Base-by-base conservation (phyloP, 2,797 vertebrate species). In the Poecilia picta region DNA sequence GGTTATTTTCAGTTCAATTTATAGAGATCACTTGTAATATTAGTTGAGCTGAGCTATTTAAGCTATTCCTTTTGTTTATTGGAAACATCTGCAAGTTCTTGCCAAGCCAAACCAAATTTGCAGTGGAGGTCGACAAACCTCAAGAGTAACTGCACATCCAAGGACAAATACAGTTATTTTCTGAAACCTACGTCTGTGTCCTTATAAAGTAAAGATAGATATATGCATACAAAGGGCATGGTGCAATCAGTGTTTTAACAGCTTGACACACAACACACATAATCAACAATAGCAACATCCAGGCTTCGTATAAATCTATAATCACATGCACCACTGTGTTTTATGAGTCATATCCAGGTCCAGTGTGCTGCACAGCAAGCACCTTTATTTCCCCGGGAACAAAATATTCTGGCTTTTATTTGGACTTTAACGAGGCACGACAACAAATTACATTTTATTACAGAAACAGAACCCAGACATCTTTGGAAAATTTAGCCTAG, bases 361-460 rank as follows among this genome's bases (percentile, higher is more conserved):
- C 62, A 84, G 62, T 39, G 13, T 33, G 2, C 80, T 64, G 76
- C 66, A 75, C 80, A 83, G 45, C 31, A 59, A 89, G 85, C 83
- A 70, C 81, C 85, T 89, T 89, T 85, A 83, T 84, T 90, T 90
- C 85, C 87, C 90, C 83, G 84, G 87, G 88, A 90, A 91, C 84
- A 88, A 86, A 90, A 93, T 89, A 92, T 88, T 83, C 85, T 28
- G 75, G 71, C 33, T 92, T 93, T 94, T 91, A 93, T 94, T 92
- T 91, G 89, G 82, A 81, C 83, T 92, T 91, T 91, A 93, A 94
- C 87, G 86, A 92, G 92, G 81, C 85, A 86, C 74, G 49, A 91
- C 87, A 92, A 93, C 91, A 94, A 93, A 91, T 92, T 89, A 85
- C 75, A 80, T 92, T 93, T 89, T 92, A 92, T 92, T 89, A 85